phyloP scores from a whole-genome alignment of 2,888 invertebrate species.

The Macrophya annulata region DNA sequence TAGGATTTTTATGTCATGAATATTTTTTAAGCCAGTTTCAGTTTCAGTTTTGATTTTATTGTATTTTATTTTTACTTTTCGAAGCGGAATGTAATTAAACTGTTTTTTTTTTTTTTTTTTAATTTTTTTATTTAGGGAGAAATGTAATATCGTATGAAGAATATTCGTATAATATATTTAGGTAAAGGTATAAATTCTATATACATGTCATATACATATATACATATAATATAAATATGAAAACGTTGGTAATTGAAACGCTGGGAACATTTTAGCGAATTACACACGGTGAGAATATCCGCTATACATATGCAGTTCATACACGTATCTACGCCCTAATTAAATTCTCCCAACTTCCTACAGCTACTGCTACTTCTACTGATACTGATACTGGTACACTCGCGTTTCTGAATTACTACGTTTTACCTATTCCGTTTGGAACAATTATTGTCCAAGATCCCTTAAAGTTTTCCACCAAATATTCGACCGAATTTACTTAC shows the following conservation, averaged over 20 bases:
- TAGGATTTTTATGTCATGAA: neutral
- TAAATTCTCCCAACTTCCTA: slow-evolving; percentile 53
- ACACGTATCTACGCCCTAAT: slow-evolving; percentile 53
- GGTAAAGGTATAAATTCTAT: neutral
- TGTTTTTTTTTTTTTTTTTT: too few species aligned
- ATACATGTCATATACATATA: neutral
- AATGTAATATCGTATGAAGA: slow-evolving; percentile 11
- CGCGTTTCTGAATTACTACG: slow-evolving; percentile 51
- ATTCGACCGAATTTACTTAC: slow-evolving; percentile 34
- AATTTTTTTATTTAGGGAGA: too few species aligned
- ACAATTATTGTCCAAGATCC: slow-evolving; percentile 58
- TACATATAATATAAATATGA: slow-evolving; percentile 15
- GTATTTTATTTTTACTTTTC: neutral
- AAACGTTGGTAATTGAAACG: slow-evolving; percentile 25
- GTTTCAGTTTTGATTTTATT: neutral
- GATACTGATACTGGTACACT: neutral
- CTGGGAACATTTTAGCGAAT: slow-evolving; percentile 39
- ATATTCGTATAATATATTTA: neutral
- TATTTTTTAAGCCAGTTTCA: neutral
- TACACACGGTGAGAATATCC: slow-evolving; percentile 10
- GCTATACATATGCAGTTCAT: slow-evolving; percentile 44
- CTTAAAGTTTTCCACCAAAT: slow-evolving; percentile 11
- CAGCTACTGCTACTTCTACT: neutral
- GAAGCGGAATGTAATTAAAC: neutral
- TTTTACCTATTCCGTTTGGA: slow-evolving; percentile 54